Evolutionary conservation across 2,797 vertebrate species (phyloP), one percentile per base, ranked within the genome.

Genomic region (Micrastur ruficollis): DNA sequence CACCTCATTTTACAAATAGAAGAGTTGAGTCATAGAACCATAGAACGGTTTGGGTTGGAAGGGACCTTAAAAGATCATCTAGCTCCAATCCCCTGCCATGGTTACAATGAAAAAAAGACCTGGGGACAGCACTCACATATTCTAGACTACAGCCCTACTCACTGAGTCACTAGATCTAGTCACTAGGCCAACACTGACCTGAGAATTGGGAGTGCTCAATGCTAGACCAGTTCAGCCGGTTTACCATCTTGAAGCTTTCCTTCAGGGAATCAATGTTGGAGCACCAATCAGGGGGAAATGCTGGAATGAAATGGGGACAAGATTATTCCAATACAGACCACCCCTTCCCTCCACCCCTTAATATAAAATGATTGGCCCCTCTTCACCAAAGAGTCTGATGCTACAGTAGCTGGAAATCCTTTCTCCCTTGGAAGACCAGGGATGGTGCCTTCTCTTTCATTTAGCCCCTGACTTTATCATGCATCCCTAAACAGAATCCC

Each of bases 201-300:
- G 99, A 99, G 97, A 99, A 98, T 82, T 99, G 98, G 55, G 99
- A 99, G 97, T 99, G 99, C 95, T 99, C 99, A 76, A 99, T 99
- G 97, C 98, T 99, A 72, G 99, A 99, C 99, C 99, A 99, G 97
- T 99, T 99, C 94, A 99, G 98, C 92, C 97, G 98, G 97, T 98
- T 99, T 95, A 99, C 99, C 91, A 99, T 99, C 97, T 99, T 99
- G 98, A 99, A 99, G 96, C 99, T 99, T 98, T 99, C 99, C 98
- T 99, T 99, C 96, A 99, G 97, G 85, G 99, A 99, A 97, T 99
- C 99, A 13, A 99, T 98, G 93, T 97, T 99, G 95, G 98, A 99
- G 98, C 99, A 99, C 99, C 99, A 99, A 96, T 99, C 99, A 52
- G 98, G 96, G 59, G 99, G 99, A 95, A 99, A 98, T 5, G 98